Conservation (phyloP, 1,140 invertebrate species). For the Harlomillsia oculata region DNA sequence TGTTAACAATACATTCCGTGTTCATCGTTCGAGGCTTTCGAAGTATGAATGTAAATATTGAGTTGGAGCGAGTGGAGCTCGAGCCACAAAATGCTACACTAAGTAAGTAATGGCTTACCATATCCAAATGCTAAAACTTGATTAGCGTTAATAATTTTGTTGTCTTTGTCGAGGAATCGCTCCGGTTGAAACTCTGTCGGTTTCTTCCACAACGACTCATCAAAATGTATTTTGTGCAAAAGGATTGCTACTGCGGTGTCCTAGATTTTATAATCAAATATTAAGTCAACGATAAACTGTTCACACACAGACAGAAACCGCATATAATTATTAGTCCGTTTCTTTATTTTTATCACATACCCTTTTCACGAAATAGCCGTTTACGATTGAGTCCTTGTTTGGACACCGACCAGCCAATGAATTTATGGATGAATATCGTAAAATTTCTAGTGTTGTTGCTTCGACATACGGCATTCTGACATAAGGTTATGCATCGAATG, state of each 20-base stretch:
- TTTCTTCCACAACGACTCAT: not conserved
- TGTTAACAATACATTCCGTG: no score
- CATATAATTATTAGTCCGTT: not conserved
- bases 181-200: not conserved
- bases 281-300: not conserved
- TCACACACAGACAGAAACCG: not conserved
- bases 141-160: not conserved
- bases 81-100: no score
- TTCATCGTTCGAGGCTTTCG: no score
- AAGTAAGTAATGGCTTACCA: not conserved
- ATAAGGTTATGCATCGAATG: conserved; percentile 35
- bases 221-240: not conserved
- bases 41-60: no score
- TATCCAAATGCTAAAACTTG: not conserved
- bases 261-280: not conserved
- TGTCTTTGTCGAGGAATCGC: conserved; percentile 1
- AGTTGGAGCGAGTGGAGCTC: no score
- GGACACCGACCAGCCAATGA: conserved; percentile 49
- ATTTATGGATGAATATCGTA: conserved; percentile 64
- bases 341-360: not conserved
- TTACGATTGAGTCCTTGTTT: not conserved
- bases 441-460: conserved; percentile 60
- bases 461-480: conserved; percentile 67
- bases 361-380: conserved; percentile 3
- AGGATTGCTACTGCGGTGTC: not conserved